Evolutionary conservation across 2,797 vertebrate genomes (phyloP).

Genomic region (Sylvia borin): DNA sequence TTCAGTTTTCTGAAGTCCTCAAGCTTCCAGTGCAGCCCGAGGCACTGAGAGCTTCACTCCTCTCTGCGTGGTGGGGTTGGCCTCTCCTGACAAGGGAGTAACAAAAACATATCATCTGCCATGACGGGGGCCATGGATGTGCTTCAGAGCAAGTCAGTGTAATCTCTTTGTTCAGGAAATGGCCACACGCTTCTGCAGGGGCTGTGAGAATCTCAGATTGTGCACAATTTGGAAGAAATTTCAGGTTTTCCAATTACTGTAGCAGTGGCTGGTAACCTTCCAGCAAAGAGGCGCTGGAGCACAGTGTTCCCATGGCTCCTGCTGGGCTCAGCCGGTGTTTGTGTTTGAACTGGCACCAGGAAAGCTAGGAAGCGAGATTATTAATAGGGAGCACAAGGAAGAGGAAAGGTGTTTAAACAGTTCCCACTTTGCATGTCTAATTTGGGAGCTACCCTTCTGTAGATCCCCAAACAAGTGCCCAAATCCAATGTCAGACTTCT

Average conservation of each 20-base stretch:
- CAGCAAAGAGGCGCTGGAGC: constrained; percentile 22
- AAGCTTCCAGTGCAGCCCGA: not conserved
- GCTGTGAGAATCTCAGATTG: rapidly evolving
- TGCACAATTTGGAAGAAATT: not conserved
- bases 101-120: not conserved
- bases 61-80: rapidly evolving
- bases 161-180: not conserved
- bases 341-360: constrained; percentile 48
- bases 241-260: constrained; percentile 11
- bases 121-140: rapidly evolving
- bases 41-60: not conserved
- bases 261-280: constrained; percentile 41
- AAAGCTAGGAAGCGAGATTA: constrained; percentile 19
- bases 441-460: constrained; percentile 34
- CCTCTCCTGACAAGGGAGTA: not conserved
- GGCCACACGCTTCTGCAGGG: rapidly evolving
- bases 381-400: constrained; percentile 35
- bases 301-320: constrained; percentile 28
- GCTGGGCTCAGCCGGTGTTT: constrained; percentile 28
- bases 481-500: constrained; percentile 67
- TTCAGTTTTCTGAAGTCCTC: not conserved
- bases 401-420: constrained; percentile 54
- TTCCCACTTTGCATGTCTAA: constrained; percentile 38
- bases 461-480: constrained; percentile 45
- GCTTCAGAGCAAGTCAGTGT: not conserved